Evolutionary conservation across 2,797 vertebrate species (phyloP), one percentile per base, ranked within the genome.

Genomic region (Intellagama lesueurii): DNA sequence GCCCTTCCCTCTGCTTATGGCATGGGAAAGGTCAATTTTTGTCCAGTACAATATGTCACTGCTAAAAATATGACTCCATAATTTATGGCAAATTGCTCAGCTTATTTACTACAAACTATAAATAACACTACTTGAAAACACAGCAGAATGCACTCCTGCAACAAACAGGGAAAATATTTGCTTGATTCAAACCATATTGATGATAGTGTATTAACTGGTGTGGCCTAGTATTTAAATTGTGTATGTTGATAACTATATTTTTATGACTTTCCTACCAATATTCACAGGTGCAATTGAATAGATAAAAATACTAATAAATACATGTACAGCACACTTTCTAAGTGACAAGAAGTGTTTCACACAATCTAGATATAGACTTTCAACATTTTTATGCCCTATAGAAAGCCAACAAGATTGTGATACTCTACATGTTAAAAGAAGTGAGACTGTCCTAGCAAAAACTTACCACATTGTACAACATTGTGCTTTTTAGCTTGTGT

Each of bases 21-120:
- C 96, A 95, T 96, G 96, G 96, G 96, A 96, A 96, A 96, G 96
- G 96, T 96, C 96, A 96, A 92, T 91, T 93, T 95, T 96, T 96
- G 95, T 96, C 94, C 95, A 96, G 94, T 94, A 94, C 95, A 96
- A 95, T 94, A 94, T 96, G 95, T 95, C 95, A 92, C 91, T 95
- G 94, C 96, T 96, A 96, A 96, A 96, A 96, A 96, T 96, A 96
- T 70, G 92, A 93, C 96, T 94, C 91, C 88, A 94, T 96, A 96
- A 96, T 96, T 96, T 96, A 96, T 95, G 94, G 95, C 94, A 95
- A 96, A 96, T 95, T 96, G 95, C 96, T 95, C 89, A 89, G 94
- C 92, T 92, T 96, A 96, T 96, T 96, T 96, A 96, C 96, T 95
- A 91, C 94, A 92, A 96, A 95, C 96, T 96, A 96, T 96, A 96